These are phyloP conservation scores for Atta cephalotes DNA, from an alignment of 1,140 invertebrate genomes.

Conservation along the genomic window DNA sequence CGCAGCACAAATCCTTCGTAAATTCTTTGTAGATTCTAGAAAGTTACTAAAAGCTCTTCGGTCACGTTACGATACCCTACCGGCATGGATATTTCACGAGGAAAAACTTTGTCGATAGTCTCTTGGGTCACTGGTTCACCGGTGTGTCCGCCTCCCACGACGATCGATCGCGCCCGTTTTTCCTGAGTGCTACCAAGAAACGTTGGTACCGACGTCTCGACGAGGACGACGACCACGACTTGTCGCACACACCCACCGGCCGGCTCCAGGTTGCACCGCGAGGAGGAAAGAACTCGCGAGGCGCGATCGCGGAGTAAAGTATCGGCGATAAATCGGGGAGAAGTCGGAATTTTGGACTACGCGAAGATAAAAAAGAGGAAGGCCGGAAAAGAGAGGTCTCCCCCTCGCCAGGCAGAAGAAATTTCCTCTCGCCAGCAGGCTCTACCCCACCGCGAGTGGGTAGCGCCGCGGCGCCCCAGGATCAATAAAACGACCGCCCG, in stretches of 20 bases:
- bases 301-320: neutral
- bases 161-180: slow-evolving; percentile 23
- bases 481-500: slow-evolving; percentile 85
- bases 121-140: slow-evolving; percentile 32
- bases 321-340: neutral
- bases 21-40: neutral
- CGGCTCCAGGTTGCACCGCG: slow-evolving; percentile 19
- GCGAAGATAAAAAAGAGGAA: neutral
- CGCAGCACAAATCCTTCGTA: neutral
- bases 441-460: slow-evolving; percentile 82
- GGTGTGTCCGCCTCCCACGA: neutral
- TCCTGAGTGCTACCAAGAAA: slow-evolving; percentile 34
- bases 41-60: neutral
- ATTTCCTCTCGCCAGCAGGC: slow-evolving; percentile 69
- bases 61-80: neutral
- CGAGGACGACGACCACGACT: slow-evolving; percentile 37
- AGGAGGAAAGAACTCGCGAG: neutral
- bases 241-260: slow-evolving; percentile 40
- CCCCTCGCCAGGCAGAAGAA: slow-evolving; percentile 48
- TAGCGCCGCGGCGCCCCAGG: slow-evolving; percentile 86
- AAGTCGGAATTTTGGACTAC: neutral
- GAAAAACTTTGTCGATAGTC: slow-evolving; percentile 2
- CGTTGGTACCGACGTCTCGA: slow-evolving; percentile 48
- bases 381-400: slow-evolving; percentile 35
- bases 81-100: slow-evolving; percentile 3